Evolutionary conservation across 2,797 vertebrate species (phyloP), one percentile per base, ranked within the genome.

Genomic region (Poecilia velifera): DNA sequence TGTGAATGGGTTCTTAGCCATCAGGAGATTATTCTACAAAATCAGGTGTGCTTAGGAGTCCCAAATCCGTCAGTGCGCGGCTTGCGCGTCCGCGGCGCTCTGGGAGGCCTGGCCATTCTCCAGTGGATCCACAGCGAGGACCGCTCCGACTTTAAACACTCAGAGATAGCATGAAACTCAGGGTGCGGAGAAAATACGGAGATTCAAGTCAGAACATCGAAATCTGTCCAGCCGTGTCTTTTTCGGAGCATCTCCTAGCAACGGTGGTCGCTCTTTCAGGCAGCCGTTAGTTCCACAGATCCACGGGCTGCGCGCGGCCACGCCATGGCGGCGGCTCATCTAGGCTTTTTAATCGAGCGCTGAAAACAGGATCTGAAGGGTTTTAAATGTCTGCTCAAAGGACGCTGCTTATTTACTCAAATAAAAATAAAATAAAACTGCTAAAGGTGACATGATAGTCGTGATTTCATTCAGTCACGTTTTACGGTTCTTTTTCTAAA

Each of bases 281-380:
- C 66, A 68, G 39, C 22, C 68, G 68, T 45, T 28, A 0, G 66
- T 18, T 68, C 68, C 68, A 46, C 68, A 28, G 68, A 20, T 8
- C 66, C 36, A 12, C 66, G n/a, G 39, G 4, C 43, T 1, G 73
- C n/a, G 87, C 89, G 86, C 92, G 89, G 57, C 68, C 89, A 55
- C 73, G 82, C 7, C 2, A 7, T 20, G 39, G 39, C 41, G 41
- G 41, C 1, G 0, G 0, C 0, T 1, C 10, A 91, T 28, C n/a
- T 2, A 88, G 0, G 86, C 46, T 6, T 36, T 0, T 71, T 47
- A 90, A 85, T 89, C 84, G 78, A 90, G 28, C 57, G 2, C n/a
- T 3, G 87, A 90, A 3, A 83, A 22, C 0, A 20, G 16, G 87
- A 90, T 83, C 51, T 1, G 76, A 25, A 4, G 25, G 39, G 41